Conservation (phyloP, 1,140 invertebrate genomes). For the Temnothorax nylanderi region DNA sequence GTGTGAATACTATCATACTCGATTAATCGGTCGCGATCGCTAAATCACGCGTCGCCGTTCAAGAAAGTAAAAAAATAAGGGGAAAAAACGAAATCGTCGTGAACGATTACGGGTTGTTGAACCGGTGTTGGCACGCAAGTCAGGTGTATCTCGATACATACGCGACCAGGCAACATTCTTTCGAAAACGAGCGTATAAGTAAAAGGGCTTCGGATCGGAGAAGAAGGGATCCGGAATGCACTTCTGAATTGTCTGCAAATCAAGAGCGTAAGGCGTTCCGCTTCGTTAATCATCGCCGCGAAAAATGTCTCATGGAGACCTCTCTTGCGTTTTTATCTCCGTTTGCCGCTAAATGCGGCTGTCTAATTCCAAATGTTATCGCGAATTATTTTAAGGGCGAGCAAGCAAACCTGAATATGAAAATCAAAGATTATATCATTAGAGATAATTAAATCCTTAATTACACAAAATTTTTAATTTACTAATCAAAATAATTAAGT, state of each 20-base stretch:
- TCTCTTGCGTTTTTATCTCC: neutral
- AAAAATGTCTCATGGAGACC: neutral
- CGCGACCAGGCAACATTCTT: conserved; percentile 63
- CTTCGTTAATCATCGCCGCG: conserved; percentile 35
- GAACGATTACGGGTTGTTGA: conserved; percentile 59
- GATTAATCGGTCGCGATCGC: conserved; percentile 56
- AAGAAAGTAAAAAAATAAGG: conserved; percentile 13
- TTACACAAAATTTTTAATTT: neutral
- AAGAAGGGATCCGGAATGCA: conserved; percentile 43
- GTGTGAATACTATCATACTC: neutral
- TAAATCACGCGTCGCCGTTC: conserved; percentile 52
- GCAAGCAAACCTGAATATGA: neutral
- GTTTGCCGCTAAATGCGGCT: neutral
- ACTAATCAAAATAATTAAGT: neutral
- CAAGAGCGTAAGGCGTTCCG: conserved; percentile 25
- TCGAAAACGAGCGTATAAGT: conserved; percentile 65
- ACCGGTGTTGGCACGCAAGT: conserved; percentile 66
- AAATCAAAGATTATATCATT: neutral
- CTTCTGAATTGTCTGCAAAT: conserved; percentile 50
- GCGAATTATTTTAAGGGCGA: neutral
- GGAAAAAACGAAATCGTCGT: conserved; percentile 25
- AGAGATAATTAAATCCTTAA: neutral
- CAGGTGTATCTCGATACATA: conserved; percentile 57
- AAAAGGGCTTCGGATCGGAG: conserved; percentile 52
- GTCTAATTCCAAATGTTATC: conserved; percentile 17